These are phyloP conservation scores for Mus caroli DNA, from an alignment of 2,797 vertebrate species.

Conservation along the genomic window DNA sequence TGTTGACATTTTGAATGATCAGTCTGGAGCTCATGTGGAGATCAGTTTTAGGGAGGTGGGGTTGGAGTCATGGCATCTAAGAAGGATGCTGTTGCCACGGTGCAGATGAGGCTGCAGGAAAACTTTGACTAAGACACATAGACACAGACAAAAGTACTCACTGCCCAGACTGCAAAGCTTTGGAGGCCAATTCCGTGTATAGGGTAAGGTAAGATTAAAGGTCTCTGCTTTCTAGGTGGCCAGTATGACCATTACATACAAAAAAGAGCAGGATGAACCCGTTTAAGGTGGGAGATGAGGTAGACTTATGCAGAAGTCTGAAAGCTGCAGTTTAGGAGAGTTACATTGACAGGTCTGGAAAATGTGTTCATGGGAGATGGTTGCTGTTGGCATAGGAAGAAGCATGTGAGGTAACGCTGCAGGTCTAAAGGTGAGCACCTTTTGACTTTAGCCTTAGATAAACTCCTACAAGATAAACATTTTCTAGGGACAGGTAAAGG, in stretches of 20 bases:
- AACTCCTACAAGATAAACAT: not conserved
- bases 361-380: not conserved
- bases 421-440: not conserved
- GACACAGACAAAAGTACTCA: not conserved
- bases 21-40: not conserved
- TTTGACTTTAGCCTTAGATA: not conserved
- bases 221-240: not conserved
- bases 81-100: not conserved
- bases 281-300: not conserved
- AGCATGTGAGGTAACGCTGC: not conserved
- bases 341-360: not conserved
- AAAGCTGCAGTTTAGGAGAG: not conserved
- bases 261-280: not conserved
- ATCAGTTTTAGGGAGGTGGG: not conserved
- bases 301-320: not conserved
- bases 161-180: not conserved
- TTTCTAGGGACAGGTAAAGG: not conserved
- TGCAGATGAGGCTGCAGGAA: not conserved
- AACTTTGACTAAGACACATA: not conserved
- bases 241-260: not conserved
- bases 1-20: conserved; percentile 12
- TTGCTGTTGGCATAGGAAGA: not conserved
- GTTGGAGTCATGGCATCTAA: not conserved
- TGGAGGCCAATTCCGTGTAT: not conserved
- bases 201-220: not conserved